Percentiles rank a stretch among this genome's conserved stretches.
Evolutionary conservation across 2,888 invertebrate genomes (phyloP).

Genomic region (Heliconius charithonia): DNA sequence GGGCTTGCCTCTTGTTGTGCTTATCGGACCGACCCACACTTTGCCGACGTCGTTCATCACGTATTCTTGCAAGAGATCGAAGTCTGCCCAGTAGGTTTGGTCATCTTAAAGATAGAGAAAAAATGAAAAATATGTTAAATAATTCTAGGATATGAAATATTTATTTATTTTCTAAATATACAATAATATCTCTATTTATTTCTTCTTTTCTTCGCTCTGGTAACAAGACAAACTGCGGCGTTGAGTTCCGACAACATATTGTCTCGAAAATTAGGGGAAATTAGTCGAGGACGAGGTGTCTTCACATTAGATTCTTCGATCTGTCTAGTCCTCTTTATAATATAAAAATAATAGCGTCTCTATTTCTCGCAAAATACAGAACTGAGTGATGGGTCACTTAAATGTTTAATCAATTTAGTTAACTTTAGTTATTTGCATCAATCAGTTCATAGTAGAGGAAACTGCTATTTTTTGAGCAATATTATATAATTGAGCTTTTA

Average conservation of each 20-base stretch:
- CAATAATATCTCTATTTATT: neutral
- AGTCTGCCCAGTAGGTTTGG: conserved; percentile 89
- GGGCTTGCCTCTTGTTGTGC: conserved; percentile 88
- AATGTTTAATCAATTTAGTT: too few relatives aligned
- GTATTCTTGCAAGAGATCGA: conserved; percentile 88
- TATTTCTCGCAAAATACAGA: too few relatives aligned
- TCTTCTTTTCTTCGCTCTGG: neutral
- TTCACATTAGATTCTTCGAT: too few relatives aligned
- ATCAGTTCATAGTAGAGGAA: too few relatives aligned
- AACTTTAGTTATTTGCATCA: too few relatives aligned
- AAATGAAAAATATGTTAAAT: neutral
- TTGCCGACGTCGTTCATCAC: conserved; percentile 92
- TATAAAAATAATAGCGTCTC: too few relatives aligned
- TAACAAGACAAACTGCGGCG: neutral
- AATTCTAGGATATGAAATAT: too few relatives aligned
- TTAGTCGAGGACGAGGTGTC: neutral
- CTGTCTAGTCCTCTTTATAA: too few relatives aligned
- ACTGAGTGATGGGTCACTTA: too few relatives aligned
- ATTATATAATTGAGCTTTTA: too few relatives aligned
- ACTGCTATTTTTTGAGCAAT: too few relatives aligned
- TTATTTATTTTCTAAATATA: neutral
- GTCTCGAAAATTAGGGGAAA: neutral
- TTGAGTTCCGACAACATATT: neutral
- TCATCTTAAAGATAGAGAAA: conserved; percentile 83
- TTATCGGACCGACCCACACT: conserved; percentile 91